A percentile compares a stretch with the other conserved stretches of the same genome.
These are phyloP conservation scores for Harpalus rubripes DNA, from an alignment of 2,888 invertebrate genomes.

Conservation along the genomic window DNA sequence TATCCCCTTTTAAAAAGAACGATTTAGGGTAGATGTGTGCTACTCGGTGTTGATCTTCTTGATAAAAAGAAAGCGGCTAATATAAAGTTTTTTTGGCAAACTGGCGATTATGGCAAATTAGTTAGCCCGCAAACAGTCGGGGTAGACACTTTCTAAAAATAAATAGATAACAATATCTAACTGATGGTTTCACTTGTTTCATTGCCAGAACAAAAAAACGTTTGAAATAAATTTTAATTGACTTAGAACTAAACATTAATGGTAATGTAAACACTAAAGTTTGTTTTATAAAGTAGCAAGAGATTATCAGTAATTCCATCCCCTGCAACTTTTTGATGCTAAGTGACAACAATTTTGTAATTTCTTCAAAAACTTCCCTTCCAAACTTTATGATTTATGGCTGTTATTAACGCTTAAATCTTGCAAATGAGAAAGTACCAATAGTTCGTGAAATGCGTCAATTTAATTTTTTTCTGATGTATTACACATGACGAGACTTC, in stretches of 20 bases:
- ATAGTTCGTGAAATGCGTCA: not conserved
- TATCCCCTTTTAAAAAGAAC: too few relatives aligned
- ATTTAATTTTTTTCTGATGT: slow-evolving; percentile 6
- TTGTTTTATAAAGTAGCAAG: not conserved
- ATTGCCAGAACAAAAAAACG: too few relatives aligned
- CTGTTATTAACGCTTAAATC: not conserved
- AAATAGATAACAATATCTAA: too few relatives aligned
- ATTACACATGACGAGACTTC: not conserved
- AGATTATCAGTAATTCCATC: not conserved
- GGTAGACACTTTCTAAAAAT: too few relatives aligned
- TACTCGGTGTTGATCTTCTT: too few relatives aligned
- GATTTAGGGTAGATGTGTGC: too few relatives aligned
- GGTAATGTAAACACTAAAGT: too few relatives aligned
- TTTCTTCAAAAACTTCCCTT: not conserved
- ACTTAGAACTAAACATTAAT: not conserved
- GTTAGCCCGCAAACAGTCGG: too few relatives aligned
- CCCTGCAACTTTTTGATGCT: not conserved
- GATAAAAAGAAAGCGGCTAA: too few relatives aligned
- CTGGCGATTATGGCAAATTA: too few relatives aligned
- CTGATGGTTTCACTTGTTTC: too few relatives aligned
- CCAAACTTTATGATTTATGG: not conserved
- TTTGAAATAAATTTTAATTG: not conserved
- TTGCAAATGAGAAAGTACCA: not conserved
- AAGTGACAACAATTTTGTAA: slow-evolving; percentile 2
- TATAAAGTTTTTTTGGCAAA: too few relatives aligned